phyloP scores from a whole-genome alignment of 2,888 invertebrate species.

The Onthophagus sagittarius region DNA sequence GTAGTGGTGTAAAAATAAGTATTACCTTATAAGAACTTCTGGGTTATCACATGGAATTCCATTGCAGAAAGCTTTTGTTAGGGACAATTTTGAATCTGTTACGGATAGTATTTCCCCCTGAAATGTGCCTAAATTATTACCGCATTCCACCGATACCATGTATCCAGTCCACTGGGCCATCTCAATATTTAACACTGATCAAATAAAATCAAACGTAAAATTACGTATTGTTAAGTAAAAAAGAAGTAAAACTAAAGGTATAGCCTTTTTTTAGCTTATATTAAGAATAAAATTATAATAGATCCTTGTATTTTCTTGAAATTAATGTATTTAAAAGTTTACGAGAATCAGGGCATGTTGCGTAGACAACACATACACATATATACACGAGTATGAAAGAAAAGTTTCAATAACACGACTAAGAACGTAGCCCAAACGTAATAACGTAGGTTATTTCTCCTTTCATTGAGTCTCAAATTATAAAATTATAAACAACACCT shows the following conservation, averaged over 20 bases:
- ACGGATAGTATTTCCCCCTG: slow-evolving; percentile 76
- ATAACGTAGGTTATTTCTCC: too few species aligned
- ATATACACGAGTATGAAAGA: too few species aligned
- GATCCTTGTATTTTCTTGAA: neutral
- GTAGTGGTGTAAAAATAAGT: neutral
- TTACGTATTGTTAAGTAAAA: too few species aligned
- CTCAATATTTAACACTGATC: slow-evolving; percentile 23
- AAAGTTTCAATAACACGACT: too few species aligned
- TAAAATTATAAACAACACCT: too few species aligned
- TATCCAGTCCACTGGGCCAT: slow-evolving; percentile 71
- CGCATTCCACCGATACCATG: slow-evolving; percentile 80
- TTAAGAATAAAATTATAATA: too few species aligned
- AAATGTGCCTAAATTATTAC: slow-evolving; percentile 71
- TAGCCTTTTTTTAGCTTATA: neutral
- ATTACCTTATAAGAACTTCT: slow-evolving; percentile 62
- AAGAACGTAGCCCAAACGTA: too few species aligned
- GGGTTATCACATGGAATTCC: slow-evolving; percentile 61
- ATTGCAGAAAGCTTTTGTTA: slow-evolving; percentile 79
- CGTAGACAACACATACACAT: neutral
- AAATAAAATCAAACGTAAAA: neutral
- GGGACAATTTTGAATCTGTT: slow-evolving; percentile 66
- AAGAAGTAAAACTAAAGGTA: neutral
- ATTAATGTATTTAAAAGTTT: neutral
- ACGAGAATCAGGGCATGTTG: neutral
- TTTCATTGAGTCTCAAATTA: too few species aligned